A percentile compares a stretch with the other conserved stretches of the same genome.
Conservation (phyloP, 2,797 vertebrate species). For the Gallinago nigripennis region DNA sequence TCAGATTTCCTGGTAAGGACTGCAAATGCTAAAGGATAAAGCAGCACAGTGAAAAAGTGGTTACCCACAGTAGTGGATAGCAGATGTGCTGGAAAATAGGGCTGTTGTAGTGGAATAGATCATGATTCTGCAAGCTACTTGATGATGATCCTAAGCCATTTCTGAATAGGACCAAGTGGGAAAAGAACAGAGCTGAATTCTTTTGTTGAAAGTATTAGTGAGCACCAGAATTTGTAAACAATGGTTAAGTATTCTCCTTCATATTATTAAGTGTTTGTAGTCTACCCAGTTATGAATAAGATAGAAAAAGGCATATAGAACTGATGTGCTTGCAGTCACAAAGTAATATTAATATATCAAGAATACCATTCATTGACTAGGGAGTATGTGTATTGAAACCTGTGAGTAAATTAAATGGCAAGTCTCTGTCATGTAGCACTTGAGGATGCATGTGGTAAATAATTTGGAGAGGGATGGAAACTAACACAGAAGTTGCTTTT, state of each 20-base stretch:
- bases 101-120: not conserved
- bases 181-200: conserved; percentile 12
- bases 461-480: not conserved
- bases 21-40: not conserved
- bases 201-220: not conserved
- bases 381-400: not conserved
- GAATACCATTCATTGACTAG: not conserved
- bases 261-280: not conserved
- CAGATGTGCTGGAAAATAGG: not conserved
- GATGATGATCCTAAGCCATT: not conserved
- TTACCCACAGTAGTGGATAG: not conserved
- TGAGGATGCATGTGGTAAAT: not conserved
- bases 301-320: not conserved
- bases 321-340: not conserved
- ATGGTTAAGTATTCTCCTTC: not conserved
- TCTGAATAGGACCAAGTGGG: not conserved
- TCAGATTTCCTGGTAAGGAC: not conserved
- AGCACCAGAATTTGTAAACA: not conserved
- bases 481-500: not conserved
- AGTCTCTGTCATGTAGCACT: not conserved
- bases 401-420: not conserved
- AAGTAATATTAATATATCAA: not conserved
- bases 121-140: not conserved
- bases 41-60: not conserved
- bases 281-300: not conserved